These are phyloP conservation scores for Leucosticte australis DNA, from an alignment of 2,113 vertebrate species.

Conservation along the genomic window DNA sequence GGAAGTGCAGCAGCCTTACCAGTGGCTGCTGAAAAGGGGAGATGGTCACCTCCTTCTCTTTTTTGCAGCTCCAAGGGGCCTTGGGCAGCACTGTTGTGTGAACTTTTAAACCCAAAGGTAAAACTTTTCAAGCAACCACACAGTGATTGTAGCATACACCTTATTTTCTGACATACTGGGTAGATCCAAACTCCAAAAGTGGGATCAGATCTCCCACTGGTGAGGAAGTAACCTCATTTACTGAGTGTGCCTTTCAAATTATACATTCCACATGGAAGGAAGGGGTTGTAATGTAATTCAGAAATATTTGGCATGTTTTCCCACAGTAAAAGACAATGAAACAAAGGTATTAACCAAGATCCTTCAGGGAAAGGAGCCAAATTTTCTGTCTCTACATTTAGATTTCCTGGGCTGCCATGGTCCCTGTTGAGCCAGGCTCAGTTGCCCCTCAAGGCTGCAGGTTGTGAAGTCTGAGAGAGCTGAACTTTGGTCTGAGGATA, in stretches of 20 bases:
- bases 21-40: background rate
- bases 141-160: rapidly evolving
- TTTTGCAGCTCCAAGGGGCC: background rate
- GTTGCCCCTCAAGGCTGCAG: background rate
- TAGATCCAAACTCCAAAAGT: background rate
- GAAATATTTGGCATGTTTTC: background rate
- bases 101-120: background rate
- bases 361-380: background rate
- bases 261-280: rapidly evolving
- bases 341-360: background rate
- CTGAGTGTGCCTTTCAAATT: background rate
- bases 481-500: background rate
- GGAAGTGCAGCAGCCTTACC: background rate
- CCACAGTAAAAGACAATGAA: background rate
- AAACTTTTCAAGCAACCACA: background rate
- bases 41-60: background rate
- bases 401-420: background rate
- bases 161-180: background rate
- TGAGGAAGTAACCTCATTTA: background rate
- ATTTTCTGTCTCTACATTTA: background rate
- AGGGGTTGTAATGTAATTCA: background rate
- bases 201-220: background rate
- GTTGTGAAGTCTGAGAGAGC: background rate
- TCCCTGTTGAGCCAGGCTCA: background rate
- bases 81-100: background rate